Conservation (phyloP, 2,113 vertebrate genomes). For the Erinaceus europaeus region DNA sequence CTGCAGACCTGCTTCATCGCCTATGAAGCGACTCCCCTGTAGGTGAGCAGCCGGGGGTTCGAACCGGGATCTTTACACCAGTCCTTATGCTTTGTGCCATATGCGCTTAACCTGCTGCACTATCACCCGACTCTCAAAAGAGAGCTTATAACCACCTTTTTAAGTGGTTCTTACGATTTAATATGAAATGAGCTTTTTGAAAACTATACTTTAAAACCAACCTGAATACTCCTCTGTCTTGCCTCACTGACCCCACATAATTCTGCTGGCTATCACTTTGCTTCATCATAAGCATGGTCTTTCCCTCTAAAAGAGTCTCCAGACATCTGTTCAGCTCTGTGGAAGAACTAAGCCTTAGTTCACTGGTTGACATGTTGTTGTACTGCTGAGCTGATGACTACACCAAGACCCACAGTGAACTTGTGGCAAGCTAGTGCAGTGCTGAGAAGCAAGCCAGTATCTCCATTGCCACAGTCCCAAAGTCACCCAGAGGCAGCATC, state of each 20-base stretch:
- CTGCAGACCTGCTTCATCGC: too few relatives aligned
- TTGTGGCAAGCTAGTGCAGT: neutral
- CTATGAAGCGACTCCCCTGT: too few relatives aligned
- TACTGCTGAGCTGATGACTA: neutral
- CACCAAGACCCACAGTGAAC: neutral
- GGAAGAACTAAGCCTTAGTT: neutral
- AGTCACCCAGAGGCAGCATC: too few relatives aligned
- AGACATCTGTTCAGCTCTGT: neutral
- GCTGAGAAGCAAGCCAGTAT: neutral
- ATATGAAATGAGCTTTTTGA: slow-evolving; percentile 59
- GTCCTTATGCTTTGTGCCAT: too few relatives aligned
- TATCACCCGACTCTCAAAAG: too few relatives aligned
- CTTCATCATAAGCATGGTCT: neutral
- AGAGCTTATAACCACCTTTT: slow-evolving; percentile 79
- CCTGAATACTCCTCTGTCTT: neutral
- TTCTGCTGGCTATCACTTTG: neutral
- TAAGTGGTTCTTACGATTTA: slow-evolving; percentile 61
- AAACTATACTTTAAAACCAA: slow-evolving; percentile 46
- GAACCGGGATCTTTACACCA: too few relatives aligned
- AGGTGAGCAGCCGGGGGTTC: too few relatives aligned
- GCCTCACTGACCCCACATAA: neutral
- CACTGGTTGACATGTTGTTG: neutral
- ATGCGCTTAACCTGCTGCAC: too few relatives aligned
- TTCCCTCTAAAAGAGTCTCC: neutral
- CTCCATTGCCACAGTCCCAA: neutral